Conservation (phyloP, 2,888 invertebrate genomes). For the Lepas anatifera region DNA sequence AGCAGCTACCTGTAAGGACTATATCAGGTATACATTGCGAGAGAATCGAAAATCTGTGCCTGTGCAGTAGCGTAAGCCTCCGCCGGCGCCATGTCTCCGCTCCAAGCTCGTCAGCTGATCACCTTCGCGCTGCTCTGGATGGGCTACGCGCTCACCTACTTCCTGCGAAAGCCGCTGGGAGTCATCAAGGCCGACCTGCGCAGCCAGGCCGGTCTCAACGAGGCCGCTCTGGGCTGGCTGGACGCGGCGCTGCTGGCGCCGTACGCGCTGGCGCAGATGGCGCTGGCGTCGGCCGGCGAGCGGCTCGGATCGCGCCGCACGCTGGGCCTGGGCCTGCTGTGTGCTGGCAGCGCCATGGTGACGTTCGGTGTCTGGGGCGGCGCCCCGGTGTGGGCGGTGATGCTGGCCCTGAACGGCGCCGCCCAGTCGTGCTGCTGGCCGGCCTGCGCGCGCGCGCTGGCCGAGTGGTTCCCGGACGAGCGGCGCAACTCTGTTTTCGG, state of each 20-base stretch:
- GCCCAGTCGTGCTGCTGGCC: constrained; percentile 40
- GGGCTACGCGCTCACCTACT: constrained; percentile 35
- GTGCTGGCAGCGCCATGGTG: constrained; percentile 33
- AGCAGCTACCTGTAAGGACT: too few species aligned
- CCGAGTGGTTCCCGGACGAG: constrained; percentile 36
- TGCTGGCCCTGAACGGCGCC: constrained; percentile 37
- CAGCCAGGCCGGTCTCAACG: constrained; percentile 31
- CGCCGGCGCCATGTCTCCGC: not conserved
- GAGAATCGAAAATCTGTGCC: too few species aligned
- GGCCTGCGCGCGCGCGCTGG: constrained; percentile 35
- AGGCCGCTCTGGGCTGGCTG: constrained; percentile 35
- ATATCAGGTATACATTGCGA: too few species aligned
- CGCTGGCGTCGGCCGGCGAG: constrained; percentile 36
- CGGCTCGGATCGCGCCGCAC: constrained; percentile 35
- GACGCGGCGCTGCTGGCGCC: constrained; percentile 38
- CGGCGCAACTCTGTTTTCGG: constrained; percentile 37
- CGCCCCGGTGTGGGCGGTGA: not conserved
- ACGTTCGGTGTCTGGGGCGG: constrained; percentile 28
- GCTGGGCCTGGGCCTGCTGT: constrained; percentile 33
- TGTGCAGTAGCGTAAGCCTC: too few species aligned
- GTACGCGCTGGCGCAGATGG: constrained; percentile 36
- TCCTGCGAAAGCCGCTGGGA: constrained; percentile 38
- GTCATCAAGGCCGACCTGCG: constrained; percentile 38
- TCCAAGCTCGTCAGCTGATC: constrained; percentile 18
- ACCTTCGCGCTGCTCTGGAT: constrained; percentile 33